Percentiles rank a stretch among this genome's conserved stretches.
Conservation (phyloP, 2,113 vertebrate species). For the Mustelus asterias region DNA sequence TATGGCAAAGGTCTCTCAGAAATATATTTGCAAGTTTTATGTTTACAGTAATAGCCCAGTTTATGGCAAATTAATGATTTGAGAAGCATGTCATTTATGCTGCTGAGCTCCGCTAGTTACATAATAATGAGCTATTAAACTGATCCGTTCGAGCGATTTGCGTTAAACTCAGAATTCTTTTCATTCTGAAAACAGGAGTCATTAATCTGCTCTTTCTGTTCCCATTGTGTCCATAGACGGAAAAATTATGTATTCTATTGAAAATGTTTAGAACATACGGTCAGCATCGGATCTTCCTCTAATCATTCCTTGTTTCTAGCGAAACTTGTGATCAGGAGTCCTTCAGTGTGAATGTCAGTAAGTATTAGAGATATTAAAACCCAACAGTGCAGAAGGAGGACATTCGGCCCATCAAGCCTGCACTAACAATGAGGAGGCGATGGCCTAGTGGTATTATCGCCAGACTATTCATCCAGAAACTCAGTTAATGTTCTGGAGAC, state of each 20-base stretch:
- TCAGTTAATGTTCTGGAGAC: no score
- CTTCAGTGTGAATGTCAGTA: constrained; percentile 2
- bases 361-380: not conserved
- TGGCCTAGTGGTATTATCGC: no score
- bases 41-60: not conserved
- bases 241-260: not conserved
- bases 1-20: not conserved
- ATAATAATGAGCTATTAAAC: constrained; percentile 19
- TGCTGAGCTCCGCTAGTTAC: not conserved
- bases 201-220: not conserved
- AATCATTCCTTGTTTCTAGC: not conserved
- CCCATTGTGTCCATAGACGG: not conserved
- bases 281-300: not conserved
- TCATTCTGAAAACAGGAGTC: not conserved
- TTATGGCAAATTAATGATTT: not conserved
- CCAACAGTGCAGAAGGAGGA: no score
- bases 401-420: no score
- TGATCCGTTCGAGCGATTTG: not conserved
- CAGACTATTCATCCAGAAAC: no score
- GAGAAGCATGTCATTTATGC: not conserved
- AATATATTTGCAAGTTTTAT: not conserved
- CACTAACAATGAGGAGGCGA: no score
- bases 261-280: not conserved
- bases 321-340: not conserved
- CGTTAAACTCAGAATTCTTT: not conserved